These are phyloP conservation scores for Sipha maydis DNA, from an alignment of 2,888 invertebrate species.

Conservation along the genomic window DNA sequence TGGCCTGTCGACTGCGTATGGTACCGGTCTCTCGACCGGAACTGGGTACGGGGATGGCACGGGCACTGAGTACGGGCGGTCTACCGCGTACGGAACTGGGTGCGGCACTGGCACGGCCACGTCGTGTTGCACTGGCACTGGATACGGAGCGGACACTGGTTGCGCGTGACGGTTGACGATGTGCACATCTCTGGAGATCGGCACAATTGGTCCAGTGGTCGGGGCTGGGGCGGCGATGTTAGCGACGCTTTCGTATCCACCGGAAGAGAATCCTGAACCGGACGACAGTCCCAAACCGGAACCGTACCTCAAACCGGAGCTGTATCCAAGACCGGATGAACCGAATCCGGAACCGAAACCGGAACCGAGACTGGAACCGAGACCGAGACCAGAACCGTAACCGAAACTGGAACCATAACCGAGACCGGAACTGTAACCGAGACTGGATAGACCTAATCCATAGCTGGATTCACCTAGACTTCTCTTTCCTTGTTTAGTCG, in stretches of 20 bases:
- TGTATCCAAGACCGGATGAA: not conserved
- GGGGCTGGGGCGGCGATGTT: slow-evolving; percentile 22
- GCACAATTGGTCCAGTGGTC: slow-evolving; percentile 12
- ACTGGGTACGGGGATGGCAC: slow-evolving; percentile 45
- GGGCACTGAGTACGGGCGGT: slow-evolving; percentile 42
- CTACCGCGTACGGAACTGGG: slow-evolving; percentile 42
- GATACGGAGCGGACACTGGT: slow-evolving; percentile 46
- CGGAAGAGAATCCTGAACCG: not conserved
- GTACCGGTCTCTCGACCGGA: slow-evolving; percentile 40
- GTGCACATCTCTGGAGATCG: slow-evolving; percentile 45
- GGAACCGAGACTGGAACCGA: not conserved
- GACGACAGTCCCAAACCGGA: not conserved
- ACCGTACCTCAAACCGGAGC: not conserved
- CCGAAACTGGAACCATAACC: not conserved
- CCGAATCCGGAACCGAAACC: not conserved
- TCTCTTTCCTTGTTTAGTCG: slow-evolving; percentile 12
- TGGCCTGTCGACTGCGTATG: slow-evolving; percentile 42
- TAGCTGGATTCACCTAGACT: not conserved
- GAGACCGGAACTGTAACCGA: not conserved
- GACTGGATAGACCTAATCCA: not conserved
- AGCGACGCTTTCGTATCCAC: not conserved
- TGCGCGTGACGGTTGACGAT: slow-evolving; percentile 49
- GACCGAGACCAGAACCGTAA: not conserved
- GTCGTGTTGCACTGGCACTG: slow-evolving; percentile 41
- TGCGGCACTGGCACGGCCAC: slow-evolving; percentile 37